These are phyloP conservation scores for Micromys minutus DNA, from an alignment of 2,113 vertebrate genomes.

Conservation along the genomic window DNA sequence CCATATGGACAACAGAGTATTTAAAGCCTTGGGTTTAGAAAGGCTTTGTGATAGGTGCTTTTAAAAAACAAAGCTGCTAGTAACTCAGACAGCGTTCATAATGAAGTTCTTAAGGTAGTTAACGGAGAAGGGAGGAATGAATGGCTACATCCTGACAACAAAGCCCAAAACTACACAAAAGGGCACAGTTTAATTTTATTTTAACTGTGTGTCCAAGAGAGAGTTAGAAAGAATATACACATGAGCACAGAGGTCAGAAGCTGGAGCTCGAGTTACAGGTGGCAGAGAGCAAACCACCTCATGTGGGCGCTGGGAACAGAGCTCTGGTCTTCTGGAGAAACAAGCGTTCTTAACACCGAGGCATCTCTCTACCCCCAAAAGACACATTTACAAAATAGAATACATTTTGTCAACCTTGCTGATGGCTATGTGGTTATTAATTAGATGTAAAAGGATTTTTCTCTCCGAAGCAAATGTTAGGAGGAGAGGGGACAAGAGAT, in stretches of 20 bases:
- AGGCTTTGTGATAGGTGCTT: not conserved
- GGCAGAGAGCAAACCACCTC: not conserved
- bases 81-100: not conserved
- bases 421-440: not conserved
- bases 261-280: not conserved
- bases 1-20: slow-evolving; percentile 43
- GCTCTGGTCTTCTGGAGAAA: not conserved
- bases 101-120: not conserved
- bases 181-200: not conserved
- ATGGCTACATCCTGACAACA: not conserved
- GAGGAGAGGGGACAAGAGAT: not conserved
- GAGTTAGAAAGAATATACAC: too few species aligned
- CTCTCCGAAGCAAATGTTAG: not conserved
- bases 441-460: not conserved
- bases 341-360: too few species aligned
- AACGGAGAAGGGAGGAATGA: not conserved
- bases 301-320: not conserved
- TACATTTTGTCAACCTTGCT: not conserved
- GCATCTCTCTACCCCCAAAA: not conserved
- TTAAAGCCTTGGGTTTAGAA: slow-evolving; percentile 18
- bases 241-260: not conserved
- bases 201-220: not conserved
- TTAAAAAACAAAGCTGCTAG: not conserved
- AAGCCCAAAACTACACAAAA: not conserved
- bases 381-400: not conserved